A percentile compares a stretch with the other conserved stretches of the same genome.
Conservation (phyloP, 2,797 vertebrate genomes). For the Rachycentron canadum region DNA sequence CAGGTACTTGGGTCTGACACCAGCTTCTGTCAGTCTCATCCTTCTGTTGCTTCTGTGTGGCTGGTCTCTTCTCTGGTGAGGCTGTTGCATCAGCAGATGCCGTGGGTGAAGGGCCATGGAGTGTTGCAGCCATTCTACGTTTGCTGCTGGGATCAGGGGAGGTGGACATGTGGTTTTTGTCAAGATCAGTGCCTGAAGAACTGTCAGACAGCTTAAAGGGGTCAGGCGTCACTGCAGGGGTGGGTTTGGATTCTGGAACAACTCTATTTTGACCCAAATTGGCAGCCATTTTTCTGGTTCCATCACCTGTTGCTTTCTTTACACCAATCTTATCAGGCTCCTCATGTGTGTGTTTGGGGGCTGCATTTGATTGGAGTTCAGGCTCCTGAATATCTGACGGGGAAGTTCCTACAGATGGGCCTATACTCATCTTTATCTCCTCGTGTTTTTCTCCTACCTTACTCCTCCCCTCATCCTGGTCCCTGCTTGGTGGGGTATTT, state of each 20-base stretch:
- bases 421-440: constrained; percentile 45
- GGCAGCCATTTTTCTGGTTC: constrained; percentile 71
- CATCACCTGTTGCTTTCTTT: constrained; percentile 68
- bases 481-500: constrained; percentile 64
- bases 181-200: constrained; percentile 46
- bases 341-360: constrained; percentile 58
- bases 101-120: constrained; percentile 59
- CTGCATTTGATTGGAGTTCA: constrained; percentile 54
- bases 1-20: constrained; percentile 88
- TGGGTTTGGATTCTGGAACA: constrained; percentile 60
- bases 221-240: constrained; percentile 48
- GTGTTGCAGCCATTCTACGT: constrained; percentile 80
- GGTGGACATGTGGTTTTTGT: constrained; percentile 64
- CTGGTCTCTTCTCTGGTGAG: constrained; percentile 66
- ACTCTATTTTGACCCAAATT: constrained; percentile 76
- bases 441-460: constrained; percentile 59
- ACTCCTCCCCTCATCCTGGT: constrained; percentile 60
- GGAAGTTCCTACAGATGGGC: constrained; percentile 70
- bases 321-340: constrained; percentile 52
- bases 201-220: constrained; percentile 63
- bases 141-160: constrained; percentile 79
- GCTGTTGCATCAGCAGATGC: constrained; percentile 45
- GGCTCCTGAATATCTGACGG: constrained; percentile 72
- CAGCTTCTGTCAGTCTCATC: constrained; percentile 79
- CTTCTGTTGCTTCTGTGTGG: constrained; percentile 61